A percentile compares a stretch with the other conserved stretches of the same genome.
phyloP scores from a whole-genome alignment of 1,140 invertebrate genomes.

The Drosophila insularis region DNA sequence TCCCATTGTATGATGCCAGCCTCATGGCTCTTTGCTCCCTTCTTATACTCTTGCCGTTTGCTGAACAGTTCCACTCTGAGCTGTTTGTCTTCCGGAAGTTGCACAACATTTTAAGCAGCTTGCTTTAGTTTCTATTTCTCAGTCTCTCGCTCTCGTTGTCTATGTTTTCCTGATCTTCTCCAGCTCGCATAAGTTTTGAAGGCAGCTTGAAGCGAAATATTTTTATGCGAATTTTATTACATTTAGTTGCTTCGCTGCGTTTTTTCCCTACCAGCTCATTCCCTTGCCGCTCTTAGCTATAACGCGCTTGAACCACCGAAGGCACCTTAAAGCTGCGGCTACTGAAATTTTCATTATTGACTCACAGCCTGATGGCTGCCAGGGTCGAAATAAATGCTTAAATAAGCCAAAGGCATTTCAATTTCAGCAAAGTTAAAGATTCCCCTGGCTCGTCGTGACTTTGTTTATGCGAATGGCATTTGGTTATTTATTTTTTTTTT shows the following conservation, averaged over 20 bases:
- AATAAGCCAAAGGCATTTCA: slow-evolving; percentile 75
- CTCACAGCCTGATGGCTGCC: slow-evolving; percentile 51
- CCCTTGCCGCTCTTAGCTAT: too few relatives aligned
- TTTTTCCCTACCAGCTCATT: too few relatives aligned
- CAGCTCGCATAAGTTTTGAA: slow-evolving; percentile 1
- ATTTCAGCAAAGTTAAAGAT: slow-evolving; percentile 64
- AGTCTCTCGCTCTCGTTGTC: not conserved
- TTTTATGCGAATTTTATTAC: slow-evolving; percentile 80
- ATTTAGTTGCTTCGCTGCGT: slow-evolving; percentile 52
- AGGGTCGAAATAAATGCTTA: slow-evolving; percentile 65
- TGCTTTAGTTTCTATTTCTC: slow-evolving; percentile 48
- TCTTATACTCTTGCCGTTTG: slow-evolving; percentile 8
- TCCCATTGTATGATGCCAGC: not conserved
- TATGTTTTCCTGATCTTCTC: not conserved
- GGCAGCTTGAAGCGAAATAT: slow-evolving; percentile 58
- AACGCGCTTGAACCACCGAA: not conserved
- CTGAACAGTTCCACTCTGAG: slow-evolving; percentile 28
- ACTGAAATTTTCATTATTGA: slow-evolving; percentile 69
- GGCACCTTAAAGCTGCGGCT: slow-evolving; percentile 52
- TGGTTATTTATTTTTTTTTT: not conserved
- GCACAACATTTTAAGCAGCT: slow-evolving; percentile 67
- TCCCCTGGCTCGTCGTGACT: slow-evolving; percentile 16
- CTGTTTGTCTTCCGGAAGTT: slow-evolving; percentile 50
- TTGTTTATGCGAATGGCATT: slow-evolving; percentile 6
- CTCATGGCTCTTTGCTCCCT: not conserved